A percentile compares a stretch with the other conserved stretches of the same genome.
Evolutionary conservation across 2,797 vertebrate species (phyloP).

Genomic region (Spinibarbus caldwelli): DNA sequence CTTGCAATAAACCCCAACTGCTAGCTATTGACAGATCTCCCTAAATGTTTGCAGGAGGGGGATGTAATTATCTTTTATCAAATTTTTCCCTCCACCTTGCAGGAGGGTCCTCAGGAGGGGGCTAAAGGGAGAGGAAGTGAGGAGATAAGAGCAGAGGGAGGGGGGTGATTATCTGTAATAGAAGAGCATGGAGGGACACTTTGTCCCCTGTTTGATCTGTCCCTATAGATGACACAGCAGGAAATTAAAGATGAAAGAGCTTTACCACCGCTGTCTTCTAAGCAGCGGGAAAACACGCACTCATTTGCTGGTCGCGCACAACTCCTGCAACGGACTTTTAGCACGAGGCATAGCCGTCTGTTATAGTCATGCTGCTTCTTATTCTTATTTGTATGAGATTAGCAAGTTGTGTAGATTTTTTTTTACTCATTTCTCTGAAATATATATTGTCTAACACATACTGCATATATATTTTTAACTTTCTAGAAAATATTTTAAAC

Average conservation of each 20-base stretch:
- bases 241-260: constrained; percentile 83
- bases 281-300: constrained; percentile 71
- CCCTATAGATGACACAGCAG: constrained; percentile 78
- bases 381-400: constrained; percentile 24
- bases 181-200: constrained; percentile 75
- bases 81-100: constrained; percentile 64
- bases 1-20: constrained; percentile 65
- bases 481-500: not conserved
- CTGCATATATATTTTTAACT: not conserved
- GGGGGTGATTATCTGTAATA: constrained; percentile 62
- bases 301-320: constrained; percentile 69
- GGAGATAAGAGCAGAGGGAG: constrained; percentile 62
- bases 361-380: constrained; percentile 39
- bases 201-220: constrained; percentile 82
- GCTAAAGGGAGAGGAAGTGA: constrained; percentile 67
- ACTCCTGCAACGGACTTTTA: constrained; percentile 56
- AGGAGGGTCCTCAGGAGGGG: constrained; percentile 66
- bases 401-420: not conserved
- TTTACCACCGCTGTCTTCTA: constrained; percentile 77
- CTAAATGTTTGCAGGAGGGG: constrained; percentile 64
- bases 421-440: not conserved
- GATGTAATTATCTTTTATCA: constrained; percentile 71
- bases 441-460: not conserved
- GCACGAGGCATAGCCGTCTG: constrained; percentile 25
- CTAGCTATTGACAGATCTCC: constrained; percentile 67